phyloP scores from a whole-genome alignment of 2,797 vertebrate genomes.

The Hemitrygon akajei region DNA sequence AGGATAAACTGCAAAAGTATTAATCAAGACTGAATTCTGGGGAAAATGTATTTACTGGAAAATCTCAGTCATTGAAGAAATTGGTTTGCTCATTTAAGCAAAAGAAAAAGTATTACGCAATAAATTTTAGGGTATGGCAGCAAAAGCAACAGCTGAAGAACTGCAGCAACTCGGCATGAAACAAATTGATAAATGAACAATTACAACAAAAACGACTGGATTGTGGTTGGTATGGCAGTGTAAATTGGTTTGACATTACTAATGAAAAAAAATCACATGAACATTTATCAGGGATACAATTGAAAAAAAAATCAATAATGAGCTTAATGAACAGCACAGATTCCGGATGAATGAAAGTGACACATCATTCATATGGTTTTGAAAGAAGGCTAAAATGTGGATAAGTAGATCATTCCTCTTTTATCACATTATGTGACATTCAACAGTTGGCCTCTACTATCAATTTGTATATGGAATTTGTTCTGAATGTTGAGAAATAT shows the following conservation, averaged over 20 bases:
- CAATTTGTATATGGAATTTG: neutral
- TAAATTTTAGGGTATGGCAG: neutral
- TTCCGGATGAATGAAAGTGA: neutral
- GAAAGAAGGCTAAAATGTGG: neutral
- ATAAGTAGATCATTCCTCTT: neutral
- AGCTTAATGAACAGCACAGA: neutral
- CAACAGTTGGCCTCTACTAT: neutral
- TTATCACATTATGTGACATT: neutral
- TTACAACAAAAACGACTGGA: neutral
- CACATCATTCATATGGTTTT: neutral
- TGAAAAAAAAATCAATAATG: neutral
- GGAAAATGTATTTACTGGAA: neutral
- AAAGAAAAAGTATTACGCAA: neutral
- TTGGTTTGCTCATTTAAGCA: neutral
- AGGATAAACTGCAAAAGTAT: neutral
- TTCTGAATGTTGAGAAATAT: neutral
- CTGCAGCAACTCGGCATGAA: neutral
- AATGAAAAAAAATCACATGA: neutral
- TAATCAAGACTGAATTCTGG: neutral
- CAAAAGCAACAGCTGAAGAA: neutral
- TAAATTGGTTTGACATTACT: neutral
- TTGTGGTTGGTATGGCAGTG: neutral
- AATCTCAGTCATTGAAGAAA: neutral
- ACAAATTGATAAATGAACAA: neutral
- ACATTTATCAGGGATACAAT: neutral